A percentile compares a stretch with the other conserved stretches of the same genome.
Conservation (phyloP, 2,797 vertebrate species). For the Cryptoprocta ferox region DNA sequence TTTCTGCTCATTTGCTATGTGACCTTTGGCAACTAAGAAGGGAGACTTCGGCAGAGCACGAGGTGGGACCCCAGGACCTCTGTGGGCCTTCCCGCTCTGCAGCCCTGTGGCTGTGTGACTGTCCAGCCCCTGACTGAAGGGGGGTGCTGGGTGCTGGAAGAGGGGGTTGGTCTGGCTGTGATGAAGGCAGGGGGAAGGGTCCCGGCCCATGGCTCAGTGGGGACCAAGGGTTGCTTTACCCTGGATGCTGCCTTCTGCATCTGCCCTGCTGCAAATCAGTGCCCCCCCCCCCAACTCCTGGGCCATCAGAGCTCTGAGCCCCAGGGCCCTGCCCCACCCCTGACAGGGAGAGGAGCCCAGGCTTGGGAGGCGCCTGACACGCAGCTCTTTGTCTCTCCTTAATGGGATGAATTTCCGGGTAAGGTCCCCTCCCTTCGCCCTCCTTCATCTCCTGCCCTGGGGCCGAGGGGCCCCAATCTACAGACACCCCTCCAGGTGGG, state of each 20-base stretch:
- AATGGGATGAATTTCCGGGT: slow-evolving; percentile 81
- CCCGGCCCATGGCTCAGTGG: neutral
- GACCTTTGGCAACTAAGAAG: neutral
- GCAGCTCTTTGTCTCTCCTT: slow-evolving; percentile 80
- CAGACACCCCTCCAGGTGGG: neutral
- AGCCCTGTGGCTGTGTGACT: neutral
- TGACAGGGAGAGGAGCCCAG: slow-evolving; percentile 59
- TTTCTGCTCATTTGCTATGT: slow-evolving; percentile 16
- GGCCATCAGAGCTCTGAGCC: slow-evolving; percentile 58
- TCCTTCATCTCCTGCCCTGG: slow-evolving; percentile 48
- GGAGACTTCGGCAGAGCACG: neutral
- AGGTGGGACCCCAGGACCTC: neutral
- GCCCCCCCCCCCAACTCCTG: neutral
- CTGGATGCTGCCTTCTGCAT: neutral
- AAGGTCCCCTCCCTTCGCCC: slow-evolving; percentile 65
- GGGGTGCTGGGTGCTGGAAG: neutral
- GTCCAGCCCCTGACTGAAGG: neutral
- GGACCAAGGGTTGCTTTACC: neutral
- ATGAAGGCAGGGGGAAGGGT: neutral
- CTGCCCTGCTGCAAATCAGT: neutral
- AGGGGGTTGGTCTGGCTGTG: neutral
- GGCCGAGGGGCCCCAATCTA: neutral
- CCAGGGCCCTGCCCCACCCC: slow-evolving; percentile 74
- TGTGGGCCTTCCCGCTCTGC: neutral
- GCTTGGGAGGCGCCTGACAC: slow-evolving; percentile 71